Percentiles rank a stretch among this genome's conserved stretches.
These are phyloP conservation scores for Zaprionus inermis DNA, from an alignment of 1,140 invertebrate genomes.

Conservation along the genomic window DNA sequence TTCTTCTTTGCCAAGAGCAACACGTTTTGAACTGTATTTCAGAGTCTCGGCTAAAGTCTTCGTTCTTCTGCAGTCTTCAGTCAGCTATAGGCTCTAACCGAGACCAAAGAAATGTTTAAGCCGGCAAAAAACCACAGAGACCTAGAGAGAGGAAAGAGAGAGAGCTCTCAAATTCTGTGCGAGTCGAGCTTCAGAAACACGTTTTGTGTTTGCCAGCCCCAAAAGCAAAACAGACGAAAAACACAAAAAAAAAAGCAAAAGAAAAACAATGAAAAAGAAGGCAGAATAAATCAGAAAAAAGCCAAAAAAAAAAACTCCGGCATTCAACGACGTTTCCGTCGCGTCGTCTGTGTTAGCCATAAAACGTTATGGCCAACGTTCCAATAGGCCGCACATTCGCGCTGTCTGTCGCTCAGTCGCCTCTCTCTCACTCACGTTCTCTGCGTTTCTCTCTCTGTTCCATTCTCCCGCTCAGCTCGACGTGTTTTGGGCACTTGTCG, in stretches of 20 bases:
- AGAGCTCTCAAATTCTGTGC: conserved; percentile 11
- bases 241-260: conserved; percentile 32
- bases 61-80: conserved; percentile 19
- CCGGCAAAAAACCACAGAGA: conserved; percentile 60
- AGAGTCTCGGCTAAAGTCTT: conserved; percentile 11
- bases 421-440: background rate
- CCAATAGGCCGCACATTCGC: conserved; percentile 72
- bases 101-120: conserved; percentile 58
- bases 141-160: conserved; percentile 16
- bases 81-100: conserved; percentile 40
- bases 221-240: conserved; percentile 48
- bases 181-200: conserved; percentile 55
- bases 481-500: conserved; percentile 61
- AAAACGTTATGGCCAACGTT: conserved; percentile 78
- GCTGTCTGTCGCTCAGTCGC: background rate
- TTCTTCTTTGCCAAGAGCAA: conserved; percentile 41
- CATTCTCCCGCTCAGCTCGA: background rate
- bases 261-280: conserved; percentile 3
- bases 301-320: conserved; percentile 44
- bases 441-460: background rate
- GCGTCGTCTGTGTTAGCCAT: conserved; percentile 53
- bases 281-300: conserved; percentile 35
- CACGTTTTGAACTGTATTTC: conserved; percentile 55
- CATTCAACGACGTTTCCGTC: conserved; percentile 44
- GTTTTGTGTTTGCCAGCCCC: conserved; percentile 70